These are phyloP conservation scores for Pentalonia nigronervosa DNA, from an alignment of 1,140 invertebrate genomes.

Conservation along the genomic window DNA sequence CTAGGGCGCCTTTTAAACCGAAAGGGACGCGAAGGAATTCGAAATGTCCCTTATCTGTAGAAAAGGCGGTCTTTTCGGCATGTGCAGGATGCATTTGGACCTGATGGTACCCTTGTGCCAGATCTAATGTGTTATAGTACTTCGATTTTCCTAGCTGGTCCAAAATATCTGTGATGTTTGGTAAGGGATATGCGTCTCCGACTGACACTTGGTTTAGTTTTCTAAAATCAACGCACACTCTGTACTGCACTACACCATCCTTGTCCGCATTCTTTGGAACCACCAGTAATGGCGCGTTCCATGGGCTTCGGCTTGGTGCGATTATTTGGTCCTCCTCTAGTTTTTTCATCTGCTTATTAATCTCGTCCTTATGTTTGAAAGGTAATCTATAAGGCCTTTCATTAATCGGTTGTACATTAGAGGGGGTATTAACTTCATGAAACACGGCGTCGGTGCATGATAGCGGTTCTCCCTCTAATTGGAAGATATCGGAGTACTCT, in stretches of 20 bases:
- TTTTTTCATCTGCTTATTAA: constrained; percentile 62
- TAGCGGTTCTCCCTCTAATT: constrained; percentile 10
- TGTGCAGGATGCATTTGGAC: not conserved
- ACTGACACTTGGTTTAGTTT: constrained; percentile 65
- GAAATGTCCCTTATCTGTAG: not conserved
- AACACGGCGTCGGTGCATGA: constrained; percentile 14
- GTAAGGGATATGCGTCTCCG: constrained; percentile 6
- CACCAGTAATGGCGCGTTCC: constrained; percentile 11
- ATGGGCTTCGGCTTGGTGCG: constrained; percentile 42
- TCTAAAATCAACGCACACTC: constrained; percentile 63
- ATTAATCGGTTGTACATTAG: constrained; percentile 59
- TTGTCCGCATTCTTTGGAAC: constrained; percentile 61
- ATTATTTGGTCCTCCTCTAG: constrained; percentile 59
- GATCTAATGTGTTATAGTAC: not conserved
- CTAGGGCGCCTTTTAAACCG: not conserved
- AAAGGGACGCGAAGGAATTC: not conserved
- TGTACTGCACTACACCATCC: constrained; percentile 58
- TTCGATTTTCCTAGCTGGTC: no score
- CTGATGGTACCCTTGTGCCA: not conserved
- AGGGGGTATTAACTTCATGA: constrained; percentile 60
- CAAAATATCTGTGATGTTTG: no score
- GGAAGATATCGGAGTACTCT: constrained; percentile 40
- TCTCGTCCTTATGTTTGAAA: constrained; percentile 62
- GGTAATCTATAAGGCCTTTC: constrained; percentile 38
- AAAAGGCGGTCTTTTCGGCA: not conserved